Conservation (phyloP, 2,888 invertebrate genomes). For the Melinopterus prodromus region DNA sequence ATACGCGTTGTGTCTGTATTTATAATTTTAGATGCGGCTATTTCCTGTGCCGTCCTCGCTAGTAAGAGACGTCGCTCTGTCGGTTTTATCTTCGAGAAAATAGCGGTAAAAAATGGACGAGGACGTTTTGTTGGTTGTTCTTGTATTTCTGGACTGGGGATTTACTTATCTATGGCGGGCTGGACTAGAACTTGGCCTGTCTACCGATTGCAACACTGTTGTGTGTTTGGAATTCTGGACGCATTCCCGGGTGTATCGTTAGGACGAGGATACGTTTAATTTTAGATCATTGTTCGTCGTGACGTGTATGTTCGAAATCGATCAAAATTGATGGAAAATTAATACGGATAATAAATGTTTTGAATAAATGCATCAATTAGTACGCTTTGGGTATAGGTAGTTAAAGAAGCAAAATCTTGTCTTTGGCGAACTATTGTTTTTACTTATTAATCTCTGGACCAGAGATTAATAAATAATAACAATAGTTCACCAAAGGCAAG, state of each 20-base stretch:
- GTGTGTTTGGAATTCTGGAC: not conserved
- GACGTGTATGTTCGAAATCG: not conserved
- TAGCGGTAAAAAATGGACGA: constrained; percentile 13
- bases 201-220: not conserved
- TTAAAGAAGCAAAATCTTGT: too few species aligned
- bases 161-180: not conserved
- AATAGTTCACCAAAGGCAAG: too few species aligned
- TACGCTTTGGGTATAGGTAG: too few species aligned
- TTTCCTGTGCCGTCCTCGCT: constrained; percentile 45
- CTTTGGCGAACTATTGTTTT: too few species aligned
- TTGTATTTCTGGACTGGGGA: not conserved
- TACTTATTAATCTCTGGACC: too few species aligned
- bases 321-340: not conserved
- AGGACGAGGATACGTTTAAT: not conserved
- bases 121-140: constrained; percentile 5
- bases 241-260: not conserved
- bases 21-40: constrained; percentile 49
- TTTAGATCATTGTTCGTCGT: not conserved
- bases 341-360: too few species aligned
- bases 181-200: constrained; percentile 4
- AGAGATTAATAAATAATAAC: too few species aligned
- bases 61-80: constrained; percentile 7
- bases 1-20: constrained; percentile 26
- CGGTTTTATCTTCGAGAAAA: not conserved
- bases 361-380: too few species aligned